A percentile compares a stretch with the other conserved stretches of the same genome.
Conservation (phyloP, 2,113 vertebrate genomes). For the Noctilio leporinus region DNA sequence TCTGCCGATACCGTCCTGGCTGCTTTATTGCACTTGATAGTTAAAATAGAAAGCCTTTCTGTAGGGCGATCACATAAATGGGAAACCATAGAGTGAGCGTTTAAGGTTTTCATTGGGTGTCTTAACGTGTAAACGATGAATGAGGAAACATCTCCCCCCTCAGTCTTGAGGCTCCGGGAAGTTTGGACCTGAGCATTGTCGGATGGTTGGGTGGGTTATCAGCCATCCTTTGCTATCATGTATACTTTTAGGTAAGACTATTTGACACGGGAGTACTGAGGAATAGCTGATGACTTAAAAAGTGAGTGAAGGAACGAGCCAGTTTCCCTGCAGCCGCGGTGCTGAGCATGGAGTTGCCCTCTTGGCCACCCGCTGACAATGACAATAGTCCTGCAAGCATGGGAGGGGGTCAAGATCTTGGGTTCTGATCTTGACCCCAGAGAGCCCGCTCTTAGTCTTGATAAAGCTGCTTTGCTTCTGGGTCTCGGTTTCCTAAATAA, state of each 20-base stretch:
- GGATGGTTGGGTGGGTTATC: slow-evolving; percentile 65
- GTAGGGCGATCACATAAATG: slow-evolving; percentile 66
- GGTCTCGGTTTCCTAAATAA: not conserved
- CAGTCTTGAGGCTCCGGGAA: slow-evolving; percentile 68
- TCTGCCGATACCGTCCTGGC: not conserved
- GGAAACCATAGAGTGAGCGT: slow-evolving; percentile 59
- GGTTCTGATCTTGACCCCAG: not conserved
- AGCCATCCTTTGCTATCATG: slow-evolving; percentile 53
- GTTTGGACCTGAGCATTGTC: slow-evolving; percentile 62
- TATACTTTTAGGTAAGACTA: slow-evolving; percentile 53
- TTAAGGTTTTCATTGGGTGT: slow-evolving; percentile 72
- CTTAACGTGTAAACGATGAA: slow-evolving; percentile 74
- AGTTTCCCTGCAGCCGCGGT: slow-evolving; percentile 31
- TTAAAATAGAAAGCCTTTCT: slow-evolving; percentile 71
- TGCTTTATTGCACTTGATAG: slow-evolving; percentile 68
- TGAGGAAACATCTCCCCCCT: slow-evolving; percentile 71
- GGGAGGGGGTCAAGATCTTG: not conserved
- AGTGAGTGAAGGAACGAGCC: slow-evolving; percentile 35
- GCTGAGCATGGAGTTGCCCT: not conserved
- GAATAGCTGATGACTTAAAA: slow-evolving; percentile 58
- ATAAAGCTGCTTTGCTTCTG: not conserved
- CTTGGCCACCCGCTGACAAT: not conserved
- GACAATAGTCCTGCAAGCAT: not conserved
- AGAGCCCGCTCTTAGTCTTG: not conserved
- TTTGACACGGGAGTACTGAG: slow-evolving; percentile 61